Percentiles rank a stretch among this genome's conserved stretches.
These are phyloP conservation scores for Silurus asotus DNA, from an alignment of 2,113 vertebrate species.

Conservation along the genomic window DNA sequence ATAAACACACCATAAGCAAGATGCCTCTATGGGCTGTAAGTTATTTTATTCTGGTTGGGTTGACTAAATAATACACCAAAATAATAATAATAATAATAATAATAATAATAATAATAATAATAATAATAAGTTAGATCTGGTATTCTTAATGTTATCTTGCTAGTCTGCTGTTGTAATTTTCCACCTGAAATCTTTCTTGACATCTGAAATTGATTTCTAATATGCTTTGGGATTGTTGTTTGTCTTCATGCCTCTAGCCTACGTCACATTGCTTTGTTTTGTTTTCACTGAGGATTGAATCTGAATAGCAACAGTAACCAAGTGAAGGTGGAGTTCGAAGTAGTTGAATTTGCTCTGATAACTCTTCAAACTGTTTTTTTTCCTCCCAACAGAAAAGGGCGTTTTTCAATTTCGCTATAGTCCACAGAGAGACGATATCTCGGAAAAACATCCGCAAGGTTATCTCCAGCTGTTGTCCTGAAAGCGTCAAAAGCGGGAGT, in stretches of 20 bases:
- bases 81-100: background rate
- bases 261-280: background rate
- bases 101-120: background rate
- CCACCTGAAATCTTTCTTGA: background rate
- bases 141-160: background rate
- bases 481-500: conserved; percentile 31
- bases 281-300: background rate
- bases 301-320: conserved; percentile 1
- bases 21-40: background rate
- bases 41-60: background rate
- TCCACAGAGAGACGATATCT: background rate
- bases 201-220: background rate
- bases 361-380: background rate
- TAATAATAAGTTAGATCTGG: background rate
- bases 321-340: background rate
- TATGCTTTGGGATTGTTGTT: background rate
- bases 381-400: no score
- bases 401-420: background rate
- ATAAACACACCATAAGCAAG: background rate
- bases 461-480: conserved; percentile 24
- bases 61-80: no score
- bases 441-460: conserved; percentile 31
- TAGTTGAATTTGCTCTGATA: background rate
- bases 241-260: background rate
- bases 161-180: background rate